A percentile compares a stretch with the other conserved stretches of the same genome.
These are phyloP conservation scores for Neodiprion pinetum DNA, from an alignment of 1,140 invertebrate genomes.

Conservation along the genomic window DNA sequence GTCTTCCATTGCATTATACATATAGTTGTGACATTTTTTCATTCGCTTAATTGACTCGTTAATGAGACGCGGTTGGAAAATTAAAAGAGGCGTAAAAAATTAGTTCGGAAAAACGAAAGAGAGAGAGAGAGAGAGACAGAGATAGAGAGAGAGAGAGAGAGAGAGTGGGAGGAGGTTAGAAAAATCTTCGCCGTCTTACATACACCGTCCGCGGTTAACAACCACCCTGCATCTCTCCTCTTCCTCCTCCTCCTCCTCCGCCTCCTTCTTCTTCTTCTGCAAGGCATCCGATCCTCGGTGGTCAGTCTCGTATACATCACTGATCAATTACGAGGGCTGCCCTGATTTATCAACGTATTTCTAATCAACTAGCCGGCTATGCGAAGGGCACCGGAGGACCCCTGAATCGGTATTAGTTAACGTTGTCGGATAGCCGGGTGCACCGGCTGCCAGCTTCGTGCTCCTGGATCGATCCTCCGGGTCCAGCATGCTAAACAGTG, in stretches of 20 bases:
- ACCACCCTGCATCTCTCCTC: slow-evolving; percentile 10
- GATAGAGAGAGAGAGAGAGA: background rate
- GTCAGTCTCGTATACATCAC: background rate
- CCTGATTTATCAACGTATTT: slow-evolving; percentile 47
- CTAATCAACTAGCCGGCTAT: slow-evolving; percentile 48
- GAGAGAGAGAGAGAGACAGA: background rate
- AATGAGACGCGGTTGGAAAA: background rate
- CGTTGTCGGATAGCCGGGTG: slow-evolving; percentile 54
- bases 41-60: too few species aligned
- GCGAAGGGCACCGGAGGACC: slow-evolving; percentile 14
- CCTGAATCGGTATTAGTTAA: slow-evolving; percentile 56
- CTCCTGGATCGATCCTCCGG: slow-evolving; percentile 31
- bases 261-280: too few species aligned
- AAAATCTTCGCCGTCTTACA: background rate
- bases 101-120: background rate
- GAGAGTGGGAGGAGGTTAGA: background rate
- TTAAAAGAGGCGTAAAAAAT: background rate
- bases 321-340: slow-evolving; percentile 12
- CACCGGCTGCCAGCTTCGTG: slow-evolving; percentile 12
- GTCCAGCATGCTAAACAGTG: slow-evolving; percentile 55
- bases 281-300: background rate
- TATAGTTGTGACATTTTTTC: too few species aligned
- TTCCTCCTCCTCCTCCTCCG: background rate
- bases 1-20: too few species aligned
- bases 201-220: too few species aligned